Evolutionary conservation across 64 coral and sea anemone species (phyloP).

Genomic region (Acropora tenuis): DNA sequence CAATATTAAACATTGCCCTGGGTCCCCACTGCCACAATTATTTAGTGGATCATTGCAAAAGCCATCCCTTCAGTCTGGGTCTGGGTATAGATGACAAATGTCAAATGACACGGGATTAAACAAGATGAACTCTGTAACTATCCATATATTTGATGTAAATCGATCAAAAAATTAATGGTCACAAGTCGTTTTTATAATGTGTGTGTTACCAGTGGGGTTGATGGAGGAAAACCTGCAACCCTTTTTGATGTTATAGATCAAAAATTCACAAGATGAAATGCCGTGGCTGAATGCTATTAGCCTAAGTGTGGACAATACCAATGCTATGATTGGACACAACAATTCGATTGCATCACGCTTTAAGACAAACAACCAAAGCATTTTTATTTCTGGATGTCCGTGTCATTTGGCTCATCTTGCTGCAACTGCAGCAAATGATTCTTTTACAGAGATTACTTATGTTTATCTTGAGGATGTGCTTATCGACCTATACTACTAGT

Average conservation of each 20-base stretch:
- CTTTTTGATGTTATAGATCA: not conserved
- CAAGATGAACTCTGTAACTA: slow-evolving; percentile 36
- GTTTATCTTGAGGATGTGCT: slow-evolving; percentile 27
- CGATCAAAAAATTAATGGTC: not conserved
- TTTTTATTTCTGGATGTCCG: slow-evolving; percentile 27
- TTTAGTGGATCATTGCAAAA: slow-evolving; percentile 38
- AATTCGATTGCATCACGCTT: slow-evolving; percentile 53
- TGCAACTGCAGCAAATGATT: not conserved
- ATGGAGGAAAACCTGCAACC: not conserved
- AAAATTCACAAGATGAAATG: not conserved
- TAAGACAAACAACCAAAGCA: slow-evolving; percentile 27
- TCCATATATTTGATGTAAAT: slow-evolving; percentile 25
- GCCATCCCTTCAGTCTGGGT: slow-evolving; percentile 40
- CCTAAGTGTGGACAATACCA: not conserved
- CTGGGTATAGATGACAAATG: slow-evolving; percentile 18
- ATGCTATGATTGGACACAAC: not conserved
- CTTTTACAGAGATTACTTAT: not conserved
- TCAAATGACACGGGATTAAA: slow-evolving; percentile 34
- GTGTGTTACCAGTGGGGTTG: slow-evolving; percentile 20
- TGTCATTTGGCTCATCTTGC: slow-evolving; percentile 58
- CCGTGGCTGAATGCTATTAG: not conserved
- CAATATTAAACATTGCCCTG: slow-evolving; percentile 63
- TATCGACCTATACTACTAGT: slow-evolving; percentile 42
- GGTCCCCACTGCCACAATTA: slow-evolving; percentile 55
- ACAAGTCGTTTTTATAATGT: slow-evolving; percentile 32